A percentile compares a stretch with the other conserved stretches of the same genome.
phyloP scores from a whole-genome alignment of 2,113 vertebrate genomes.

The Silurus meridionalis region DNA sequence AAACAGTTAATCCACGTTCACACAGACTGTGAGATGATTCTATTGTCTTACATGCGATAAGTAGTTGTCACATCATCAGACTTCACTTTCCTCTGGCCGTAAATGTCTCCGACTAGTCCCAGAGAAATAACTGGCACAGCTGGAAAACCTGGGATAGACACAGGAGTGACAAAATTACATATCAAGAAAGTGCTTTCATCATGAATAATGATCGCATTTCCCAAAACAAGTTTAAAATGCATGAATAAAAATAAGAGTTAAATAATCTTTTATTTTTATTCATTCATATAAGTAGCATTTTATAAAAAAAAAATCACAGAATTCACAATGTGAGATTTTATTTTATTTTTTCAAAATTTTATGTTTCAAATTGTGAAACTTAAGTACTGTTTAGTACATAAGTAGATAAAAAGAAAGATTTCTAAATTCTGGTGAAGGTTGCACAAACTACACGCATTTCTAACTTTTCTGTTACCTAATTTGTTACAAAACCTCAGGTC shows the following conservation, averaged over 20 bases:
- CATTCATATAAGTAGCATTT: too few relatives aligned
- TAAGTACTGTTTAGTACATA: too few relatives aligned
- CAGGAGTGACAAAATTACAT: neutral
- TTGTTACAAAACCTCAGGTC: too few relatives aligned
- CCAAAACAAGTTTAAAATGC: neutral
- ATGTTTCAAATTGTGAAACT: too few relatives aligned
- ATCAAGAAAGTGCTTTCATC: neutral
- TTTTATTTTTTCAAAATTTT: too few relatives aligned
- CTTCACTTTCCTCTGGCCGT: conserved; percentile 60
- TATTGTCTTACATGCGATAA: conserved; percentile 66
- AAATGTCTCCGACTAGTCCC: conserved; percentile 60
- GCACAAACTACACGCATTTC: too few relatives aligned
- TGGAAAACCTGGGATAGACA: conserved; percentile 63
- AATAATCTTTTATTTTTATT: neutral
- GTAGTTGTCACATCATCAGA: conserved; percentile 51
- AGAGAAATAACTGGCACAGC: conserved; percentile 61
- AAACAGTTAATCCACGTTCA: neutral
- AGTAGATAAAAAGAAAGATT: too few relatives aligned
- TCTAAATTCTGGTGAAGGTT: too few relatives aligned
- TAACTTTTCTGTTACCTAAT: too few relatives aligned
- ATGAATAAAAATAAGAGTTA: neutral
- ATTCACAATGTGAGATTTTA: too few relatives aligned
- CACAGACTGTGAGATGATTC: neutral
- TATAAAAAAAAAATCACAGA: too few relatives aligned
- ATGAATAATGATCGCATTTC: neutral